Evolutionary conservation across 30 jellyfish, hydroid and myxozoan genomes (phyloP), one percentile per base, ranked within the genome.

Genomic region (Aurelia aurita complex sp. Pacific): DNA sequence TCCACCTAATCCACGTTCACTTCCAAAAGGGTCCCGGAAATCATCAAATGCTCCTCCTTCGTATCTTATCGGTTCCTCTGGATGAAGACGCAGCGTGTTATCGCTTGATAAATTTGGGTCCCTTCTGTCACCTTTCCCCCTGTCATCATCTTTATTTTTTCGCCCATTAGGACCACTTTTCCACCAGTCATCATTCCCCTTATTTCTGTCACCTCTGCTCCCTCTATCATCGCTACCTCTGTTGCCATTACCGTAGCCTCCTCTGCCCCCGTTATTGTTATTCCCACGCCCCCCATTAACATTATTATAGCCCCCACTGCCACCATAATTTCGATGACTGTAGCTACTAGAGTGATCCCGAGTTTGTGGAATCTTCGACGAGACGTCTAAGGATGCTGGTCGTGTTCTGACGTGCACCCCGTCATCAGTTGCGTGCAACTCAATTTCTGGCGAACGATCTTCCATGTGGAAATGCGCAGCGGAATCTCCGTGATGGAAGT

Each of bases 381-480:
- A 46, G 35, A 81, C 74, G 33, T 81, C 76, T 46, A 81, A 34
- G 38, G 77, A 68, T 10, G 77, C 79, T 18, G 81, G 74, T 5
- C 38, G 57, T 18, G 82, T 35, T n/a, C 69, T 46, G 3, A 64
- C 77, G 9, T 63, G 88, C 0, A 79, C 69, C n/a, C 80, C 80
- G 34, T 67, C 80, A 17, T 35, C 81, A 8, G 73, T 63, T 8
- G 78, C 80, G 59, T 79, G 88, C 5, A 79, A 59, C 59, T 79
- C 80, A 23, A 63, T 79, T 29, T 78, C 88, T 61, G 88, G 85
- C n/a, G 85, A 75, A 32, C 66, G 74, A 54, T 75, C 85, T 55
- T 75, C 73, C 85, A 75, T 75, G 59, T 75, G 85, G 66, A 75
- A 75, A 54, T 75, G 85, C 34, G 85, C 85, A 33, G 69, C 51